phyloP scores from a whole-genome alignment of 2,797 vertebrate species.

The Thripadectes ignobilis region DNA sequence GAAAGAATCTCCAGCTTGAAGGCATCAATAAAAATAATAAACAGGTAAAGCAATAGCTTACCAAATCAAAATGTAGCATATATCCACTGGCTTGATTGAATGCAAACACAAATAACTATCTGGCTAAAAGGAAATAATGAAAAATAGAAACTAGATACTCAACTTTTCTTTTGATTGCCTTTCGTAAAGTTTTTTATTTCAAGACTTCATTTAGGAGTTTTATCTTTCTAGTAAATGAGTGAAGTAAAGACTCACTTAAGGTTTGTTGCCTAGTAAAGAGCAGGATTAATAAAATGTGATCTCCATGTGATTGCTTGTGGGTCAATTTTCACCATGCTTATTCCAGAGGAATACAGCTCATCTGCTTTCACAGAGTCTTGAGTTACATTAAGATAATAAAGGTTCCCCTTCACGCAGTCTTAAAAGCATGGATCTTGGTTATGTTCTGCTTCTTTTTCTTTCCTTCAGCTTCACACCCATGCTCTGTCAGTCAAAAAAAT shows the following conservation, averaged over 20 bases:
- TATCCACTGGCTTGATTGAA: neutral
- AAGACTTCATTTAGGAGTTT: neutral
- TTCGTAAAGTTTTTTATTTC: neutral
- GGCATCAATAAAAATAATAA: neutral
- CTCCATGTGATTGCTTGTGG: neutral
- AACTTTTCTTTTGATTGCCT: neutral
- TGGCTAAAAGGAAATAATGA: neutral
- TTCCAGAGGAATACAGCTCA: neutral
- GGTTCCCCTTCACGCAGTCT: neutral
- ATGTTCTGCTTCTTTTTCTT: neutral
- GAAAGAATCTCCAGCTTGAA: neutral
- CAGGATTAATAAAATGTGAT: conserved; percentile 4
- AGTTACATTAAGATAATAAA: neutral
- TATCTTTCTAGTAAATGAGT: neutral
- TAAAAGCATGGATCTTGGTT: neutral
- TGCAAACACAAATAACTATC: neutral
- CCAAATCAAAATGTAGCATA: neutral
- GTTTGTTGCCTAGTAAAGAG: neutral
- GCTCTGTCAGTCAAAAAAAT: neutral
- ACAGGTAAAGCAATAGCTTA: neutral
- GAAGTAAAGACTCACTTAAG: neutral
- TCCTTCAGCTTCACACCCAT: neutral
- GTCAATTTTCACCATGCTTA: neutral
- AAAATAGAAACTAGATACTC: neutral
- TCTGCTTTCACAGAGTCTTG: neutral